Percentiles rank a stretch among this genome's conserved stretches.
phyloP scores from a whole-genome alignment of 1,140 invertebrate species.

The Saxidomus purpurata region DNA sequence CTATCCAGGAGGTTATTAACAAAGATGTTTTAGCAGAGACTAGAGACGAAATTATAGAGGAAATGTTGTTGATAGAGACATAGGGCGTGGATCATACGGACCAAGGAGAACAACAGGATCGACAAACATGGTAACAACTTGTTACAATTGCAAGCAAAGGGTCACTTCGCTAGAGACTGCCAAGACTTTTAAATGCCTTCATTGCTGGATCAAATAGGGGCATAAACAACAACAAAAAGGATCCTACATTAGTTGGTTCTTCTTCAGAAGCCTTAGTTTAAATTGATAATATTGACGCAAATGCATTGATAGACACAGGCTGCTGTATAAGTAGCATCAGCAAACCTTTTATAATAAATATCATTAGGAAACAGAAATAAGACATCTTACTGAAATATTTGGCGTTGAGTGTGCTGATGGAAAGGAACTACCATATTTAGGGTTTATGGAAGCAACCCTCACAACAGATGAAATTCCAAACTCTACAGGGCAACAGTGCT shows the following conservation, averaged over 20 bases:
- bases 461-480: too few species aligned
- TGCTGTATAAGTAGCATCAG: slow-evolving; percentile 21
- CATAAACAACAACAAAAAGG: too few species aligned
- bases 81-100: not conserved
- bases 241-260: slow-evolving; percentile 29
- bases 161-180: slow-evolving; percentile 36
- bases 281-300: slow-evolving; percentile 29
- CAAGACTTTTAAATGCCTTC: slow-evolving; percentile 21
- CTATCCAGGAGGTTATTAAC: not conserved
- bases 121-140: not conserved
- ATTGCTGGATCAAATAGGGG: slow-evolving; percentile 11
- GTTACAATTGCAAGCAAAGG: too few species aligned
- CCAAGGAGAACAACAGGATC: not conserved
- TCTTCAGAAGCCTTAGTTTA: slow-evolving; percentile 16
- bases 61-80: not conserved
- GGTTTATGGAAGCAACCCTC: slow-evolving; percentile 51
- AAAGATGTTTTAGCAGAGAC: not conserved
- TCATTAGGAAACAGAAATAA: not conserved
- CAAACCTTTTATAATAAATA: slow-evolving; percentile 12
- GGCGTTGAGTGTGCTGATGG: slow-evolving; percentile 46
- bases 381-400: slow-evolving; percentile 12
- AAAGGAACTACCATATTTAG: slow-evolving; percentile 27
- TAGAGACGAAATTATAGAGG: not conserved
- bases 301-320: slow-evolving; percentile 30
- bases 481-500: not conserved